Evolutionary conservation across 2,888 invertebrate species (phyloP).

Genomic region (Hypercompe scribonia): DNA sequence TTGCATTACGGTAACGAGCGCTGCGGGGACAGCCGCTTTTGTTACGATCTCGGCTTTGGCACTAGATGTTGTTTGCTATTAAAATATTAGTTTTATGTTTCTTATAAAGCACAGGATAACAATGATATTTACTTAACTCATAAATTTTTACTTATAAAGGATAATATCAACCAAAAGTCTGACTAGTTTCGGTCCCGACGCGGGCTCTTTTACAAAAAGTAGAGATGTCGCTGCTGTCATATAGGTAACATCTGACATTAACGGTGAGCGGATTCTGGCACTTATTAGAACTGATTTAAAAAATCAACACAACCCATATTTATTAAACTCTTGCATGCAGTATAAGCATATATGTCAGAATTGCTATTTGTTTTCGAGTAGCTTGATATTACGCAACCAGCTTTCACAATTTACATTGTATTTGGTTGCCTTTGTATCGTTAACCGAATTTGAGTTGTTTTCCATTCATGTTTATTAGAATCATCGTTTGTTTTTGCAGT

Average conservation of each 20-base stretch:
- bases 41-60: slow-evolving; percentile 39
- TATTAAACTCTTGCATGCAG: too few species aligned
- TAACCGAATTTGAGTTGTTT: background rate
- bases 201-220: background rate
- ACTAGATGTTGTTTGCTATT: slow-evolving; percentile 44
- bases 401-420: slow-evolving; percentile 1
- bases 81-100: slow-evolving; percentile 44
- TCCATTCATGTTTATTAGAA: background rate
- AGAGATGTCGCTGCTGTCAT: background rate
- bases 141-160: background rate
- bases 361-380: background rate
- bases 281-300: too few species aligned
- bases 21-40: slow-evolving; percentile 42
- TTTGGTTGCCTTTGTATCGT: background rate
- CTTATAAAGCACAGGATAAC: slow-evolving; percentile 15
- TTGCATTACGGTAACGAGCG: slow-evolving; percentile 69
- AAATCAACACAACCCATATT: too few species aligned
- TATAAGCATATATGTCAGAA: background rate
- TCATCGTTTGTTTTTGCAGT: background rate
- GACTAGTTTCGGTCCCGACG: background rate
- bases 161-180: background rate
- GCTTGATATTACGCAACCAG: slow-evolving; percentile 1
- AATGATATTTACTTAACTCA: background rate
- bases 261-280: too few species aligned
- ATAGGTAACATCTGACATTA: too few species aligned